Conservation (phyloP, 2,888 invertebrate genomes). For the Pandemis cinnamomeana region DNA sequence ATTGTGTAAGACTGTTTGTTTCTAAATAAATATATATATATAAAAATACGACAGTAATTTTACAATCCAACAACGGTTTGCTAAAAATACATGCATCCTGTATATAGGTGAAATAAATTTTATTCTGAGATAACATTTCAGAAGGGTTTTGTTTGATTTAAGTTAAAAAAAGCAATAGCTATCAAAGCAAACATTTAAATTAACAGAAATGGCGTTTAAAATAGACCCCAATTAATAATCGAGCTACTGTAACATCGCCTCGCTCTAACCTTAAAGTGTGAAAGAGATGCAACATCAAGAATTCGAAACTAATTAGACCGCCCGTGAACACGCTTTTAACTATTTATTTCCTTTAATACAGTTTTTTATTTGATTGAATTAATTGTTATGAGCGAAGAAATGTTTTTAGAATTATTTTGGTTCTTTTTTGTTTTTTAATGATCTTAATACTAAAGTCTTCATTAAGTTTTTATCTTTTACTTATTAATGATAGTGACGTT, state of each 20-base stretch:
- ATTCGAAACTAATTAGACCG: constrained; percentile 63
- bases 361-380: constrained; percentile 24
- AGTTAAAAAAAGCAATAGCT: background rate
- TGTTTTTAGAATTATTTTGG: constrained; percentile 7
- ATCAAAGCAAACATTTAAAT: constrained; percentile 34
- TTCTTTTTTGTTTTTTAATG: background rate
- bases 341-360: constrained; percentile 39
- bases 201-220: constrained; percentile 55
- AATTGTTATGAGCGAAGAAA: constrained; percentile 19
- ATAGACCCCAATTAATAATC: constrained; percentile 58
- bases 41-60: too few relatives aligned
- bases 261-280: constrained; percentile 37
- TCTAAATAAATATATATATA: too few relatives aligned
- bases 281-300: constrained; percentile 46
- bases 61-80: too few relatives aligned
- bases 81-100: background rate
- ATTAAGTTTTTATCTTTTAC: background rate
- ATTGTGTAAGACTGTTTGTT: too few relatives aligned
- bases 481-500: background rate
- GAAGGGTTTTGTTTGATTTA: background rate
- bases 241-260: constrained; percentile 49
- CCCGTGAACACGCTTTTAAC: constrained; percentile 59
- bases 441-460: background rate
- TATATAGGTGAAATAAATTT: background rate
- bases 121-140: background rate